These are phyloP conservation scores for Petrocephalus schoutedeni DNA, from an alignment of 2,797 vertebrate species.

Conservation along the genomic window DNA sequence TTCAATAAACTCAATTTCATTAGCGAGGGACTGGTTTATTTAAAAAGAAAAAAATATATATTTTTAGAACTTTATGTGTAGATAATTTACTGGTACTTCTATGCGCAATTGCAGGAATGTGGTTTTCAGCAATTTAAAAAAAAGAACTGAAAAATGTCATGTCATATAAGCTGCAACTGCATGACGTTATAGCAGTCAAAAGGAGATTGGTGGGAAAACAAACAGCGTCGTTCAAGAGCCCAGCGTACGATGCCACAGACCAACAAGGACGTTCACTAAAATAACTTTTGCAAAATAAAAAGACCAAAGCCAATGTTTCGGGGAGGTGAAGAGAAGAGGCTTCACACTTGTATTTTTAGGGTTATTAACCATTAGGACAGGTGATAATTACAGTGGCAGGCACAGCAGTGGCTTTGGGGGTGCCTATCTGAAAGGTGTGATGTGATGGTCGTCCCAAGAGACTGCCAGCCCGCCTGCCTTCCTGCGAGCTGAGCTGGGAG, in stretches of 20 bases:
- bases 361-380: conserved; percentile 12
- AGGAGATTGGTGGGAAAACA: not conserved
- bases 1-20: not conserved
- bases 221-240: not conserved
- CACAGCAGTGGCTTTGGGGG: not conserved
- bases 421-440: not conserved
- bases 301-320: not conserved
- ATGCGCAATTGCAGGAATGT: not conserved
- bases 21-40: not conserved
- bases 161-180: not conserved
- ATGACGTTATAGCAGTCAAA: not conserved
- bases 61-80: conserved; percentile 8
- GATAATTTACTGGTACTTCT: conserved; percentile 9
- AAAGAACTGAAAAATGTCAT: conserved; percentile 12
- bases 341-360: conserved; percentile 20
- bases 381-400: not conserved
- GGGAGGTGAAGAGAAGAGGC: conserved; percentile 17
- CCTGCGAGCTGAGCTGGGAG: not conserved
- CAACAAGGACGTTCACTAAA: not conserved
- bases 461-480: not conserved
- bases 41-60: not conserved
- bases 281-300: not conserved
- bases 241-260: not conserved
- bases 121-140: not conserved
- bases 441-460: not conserved